These are phyloP conservation scores for Heliornis fulica DNA, from an alignment of 2,113 vertebrate species.

Conservation along the genomic window DNA sequence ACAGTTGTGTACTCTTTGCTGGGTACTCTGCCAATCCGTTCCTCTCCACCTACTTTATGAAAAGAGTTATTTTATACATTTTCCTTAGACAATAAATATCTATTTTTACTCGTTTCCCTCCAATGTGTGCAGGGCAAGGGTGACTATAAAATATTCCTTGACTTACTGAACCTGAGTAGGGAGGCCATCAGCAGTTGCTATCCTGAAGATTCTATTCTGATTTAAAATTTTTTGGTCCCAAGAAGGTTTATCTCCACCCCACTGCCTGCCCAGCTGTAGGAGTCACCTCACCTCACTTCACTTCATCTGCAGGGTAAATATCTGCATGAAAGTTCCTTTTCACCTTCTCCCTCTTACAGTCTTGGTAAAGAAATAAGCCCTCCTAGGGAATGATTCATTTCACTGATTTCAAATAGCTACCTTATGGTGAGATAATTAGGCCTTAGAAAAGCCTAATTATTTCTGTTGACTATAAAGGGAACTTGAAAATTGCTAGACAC, in stretches of 20 bases:
- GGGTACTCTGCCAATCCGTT: neutral
- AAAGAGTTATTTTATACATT: neutral
- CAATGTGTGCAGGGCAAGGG: neutral
- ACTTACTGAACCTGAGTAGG: neutral
- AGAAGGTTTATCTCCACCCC: neutral
- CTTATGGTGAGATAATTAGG: conserved; percentile 40
- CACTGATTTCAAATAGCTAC: conserved; percentile 27
- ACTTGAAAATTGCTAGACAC: neutral
- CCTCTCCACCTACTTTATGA: neutral
- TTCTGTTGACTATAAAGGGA: conserved; percentile 29
- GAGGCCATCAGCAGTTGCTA: neutral
- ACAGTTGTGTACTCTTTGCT: neutral
- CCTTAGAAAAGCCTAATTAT: conserved; percentile 30
- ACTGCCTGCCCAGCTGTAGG: neutral
- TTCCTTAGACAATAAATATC: neutral
- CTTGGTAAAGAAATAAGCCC: neutral
- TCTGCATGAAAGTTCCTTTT: neutral
- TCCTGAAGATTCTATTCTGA: neutral
- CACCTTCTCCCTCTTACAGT: neutral
- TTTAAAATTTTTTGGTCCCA: neutral
- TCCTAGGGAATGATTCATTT: conserved; percentile 34
- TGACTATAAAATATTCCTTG: neutral
- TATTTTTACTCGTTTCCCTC: neutral
- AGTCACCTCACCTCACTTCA: neutral
- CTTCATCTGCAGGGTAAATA: neutral